Evolutionary conservation across 2,113 vertebrate genomes (phyloP), one percentile per base, ranked within the genome.

Genomic region (Chloropsis hardwickii): DNA sequence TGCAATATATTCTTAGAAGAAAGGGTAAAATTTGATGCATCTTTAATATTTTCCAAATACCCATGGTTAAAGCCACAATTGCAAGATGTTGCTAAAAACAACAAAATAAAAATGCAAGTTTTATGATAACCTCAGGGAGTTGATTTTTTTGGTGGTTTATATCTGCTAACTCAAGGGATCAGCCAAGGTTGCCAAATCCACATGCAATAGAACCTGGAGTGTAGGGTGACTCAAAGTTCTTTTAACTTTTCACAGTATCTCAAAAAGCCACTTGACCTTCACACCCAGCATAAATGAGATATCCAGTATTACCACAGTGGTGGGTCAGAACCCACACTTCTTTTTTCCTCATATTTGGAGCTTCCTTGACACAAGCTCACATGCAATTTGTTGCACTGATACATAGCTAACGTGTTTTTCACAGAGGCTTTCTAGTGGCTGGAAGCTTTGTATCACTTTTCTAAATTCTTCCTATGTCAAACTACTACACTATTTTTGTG

Each of bases 181-280:
- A 33, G 14, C 17, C 10, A 42, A 29, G 2, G 3, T 39, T 65
- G 12, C 3, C 4, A 66, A 29, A 45, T 35, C 8, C 14, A 18
- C 5, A 0, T 6, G 1, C 17, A 54, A 1, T 6, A 81, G 14
- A 62, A 29, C 1, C 13, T 2, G 0, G 5, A 40, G 2, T 2
- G 0, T 3, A 24, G 5, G 10, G 2, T 23, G 33, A 50, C 7
- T 35, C 10, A 6, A 53, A 37, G 28, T 15, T 23, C 13, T 37
- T 45, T 66, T 35, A 13, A 5, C 3, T 45, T 50, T 48, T 35
- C 54, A 5, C 6, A 21, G 1, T 53, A 33, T 11, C 10, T 51
- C n/a, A 11, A 14, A 8, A 42, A 66, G 8, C 20, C 13, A 4
- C 6, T 51, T n/a, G 9, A 39, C 40, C 4, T 60, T 88, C 24